Evolutionary conservation across 2,888 invertebrate species (phyloP).

Genomic region (Scaptodrosophila latifasciaeformis): DNA sequence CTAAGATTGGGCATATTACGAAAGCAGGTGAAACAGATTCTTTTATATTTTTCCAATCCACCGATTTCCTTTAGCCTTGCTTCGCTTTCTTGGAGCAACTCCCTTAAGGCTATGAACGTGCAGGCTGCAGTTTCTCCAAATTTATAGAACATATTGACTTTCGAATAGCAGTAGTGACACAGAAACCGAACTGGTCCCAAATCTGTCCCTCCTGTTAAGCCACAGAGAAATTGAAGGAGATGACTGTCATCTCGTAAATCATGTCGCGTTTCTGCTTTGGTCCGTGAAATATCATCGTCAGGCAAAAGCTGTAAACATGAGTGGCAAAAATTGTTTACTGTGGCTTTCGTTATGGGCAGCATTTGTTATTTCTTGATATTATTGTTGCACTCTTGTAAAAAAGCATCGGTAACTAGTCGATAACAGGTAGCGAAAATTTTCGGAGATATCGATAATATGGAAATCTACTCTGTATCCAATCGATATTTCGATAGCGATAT

Average conservation of each 20-base stretch:
- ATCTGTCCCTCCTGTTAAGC: not conserved
- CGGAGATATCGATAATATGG: too few species aligned
- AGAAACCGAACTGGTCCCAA: not conserved
- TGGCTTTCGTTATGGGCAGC: slow-evolving; percentile 11
- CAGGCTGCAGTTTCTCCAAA: slow-evolving; percentile 33
- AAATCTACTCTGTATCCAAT: too few species aligned
- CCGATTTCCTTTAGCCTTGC: not conserved
- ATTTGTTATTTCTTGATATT: not conserved
- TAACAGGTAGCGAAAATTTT: too few species aligned
- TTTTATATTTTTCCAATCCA: slow-evolving; percentile 12
- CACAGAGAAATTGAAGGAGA: not conserved
- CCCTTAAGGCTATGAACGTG: slow-evolving; percentile 16
- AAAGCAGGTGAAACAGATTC: slow-evolving; percentile 31
- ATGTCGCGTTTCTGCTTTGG: not conserved
- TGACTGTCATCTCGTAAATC: not conserved
- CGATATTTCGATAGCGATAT: too few species aligned
- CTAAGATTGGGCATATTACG: slow-evolving; percentile 2
- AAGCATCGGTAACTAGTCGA: too few species aligned
- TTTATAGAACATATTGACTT: slow-evolving; percentile 23
- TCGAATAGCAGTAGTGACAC: slow-evolving; percentile 26
- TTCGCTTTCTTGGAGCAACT: slow-evolving; percentile 8
- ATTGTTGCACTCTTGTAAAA: too few species aligned
- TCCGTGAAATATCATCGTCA: not conserved
- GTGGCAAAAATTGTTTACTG: slow-evolving; percentile 7
- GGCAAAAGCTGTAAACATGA: slow-evolving; percentile 4